Percentiles rank a stretch among this genome's conserved stretches.
These are phyloP conservation scores for Anthrax anthrax DNA, from an alignment of 2,888 invertebrate genomes.

Conservation along the genomic window DNA sequence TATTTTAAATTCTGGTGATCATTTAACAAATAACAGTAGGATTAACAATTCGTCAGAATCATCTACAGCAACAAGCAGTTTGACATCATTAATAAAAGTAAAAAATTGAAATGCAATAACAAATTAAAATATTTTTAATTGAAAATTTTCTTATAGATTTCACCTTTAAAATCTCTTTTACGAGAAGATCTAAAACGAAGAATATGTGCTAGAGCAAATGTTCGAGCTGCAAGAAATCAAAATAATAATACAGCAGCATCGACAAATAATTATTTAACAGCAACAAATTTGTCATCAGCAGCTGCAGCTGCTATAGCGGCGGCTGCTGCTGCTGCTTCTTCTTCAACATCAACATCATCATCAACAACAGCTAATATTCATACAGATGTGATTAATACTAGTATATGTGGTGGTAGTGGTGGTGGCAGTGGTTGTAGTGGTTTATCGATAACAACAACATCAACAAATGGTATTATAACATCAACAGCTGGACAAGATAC, in stretches of 20 bases:
- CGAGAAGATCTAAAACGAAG: conserved; percentile 72
- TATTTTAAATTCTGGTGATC: conserved; percentile 20
- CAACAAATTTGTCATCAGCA: conserved; percentile 32
- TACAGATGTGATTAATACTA: conserved; percentile 12
- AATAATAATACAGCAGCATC: conserved; percentile 12
- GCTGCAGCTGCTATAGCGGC: conserved; percentile 50
- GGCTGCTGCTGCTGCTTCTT: conserved; percentile 41
- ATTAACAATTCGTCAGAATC: conserved; percentile 24
- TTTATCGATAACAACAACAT: conserved; percentile 36
- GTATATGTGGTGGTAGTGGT: conserved; percentile 12
- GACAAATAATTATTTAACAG: not conserved
- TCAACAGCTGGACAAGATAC: conserved; percentile 52
- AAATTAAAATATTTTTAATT: not conserved
- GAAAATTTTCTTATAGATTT: conserved; percentile 36
- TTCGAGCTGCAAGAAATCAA: conserved; percentile 33
- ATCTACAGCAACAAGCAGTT: conserved; percentile 46
- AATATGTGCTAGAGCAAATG: conserved; percentile 54
- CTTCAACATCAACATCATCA: not conserved
- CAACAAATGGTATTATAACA: conserved; percentile 50
- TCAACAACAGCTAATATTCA: not conserved
- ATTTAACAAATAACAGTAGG: conserved; percentile 34
- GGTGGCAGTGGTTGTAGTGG: conserved; percentile 10
- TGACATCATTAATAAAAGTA: conserved; percentile 66
- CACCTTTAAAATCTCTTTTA: conserved; percentile 69
- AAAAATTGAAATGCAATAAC: not conserved